A percentile compares a stretch with the other conserved stretches of the same genome.
phyloP scores from a whole-genome alignment of 1,140 invertebrate species.

The Cydia splendana region DNA sequence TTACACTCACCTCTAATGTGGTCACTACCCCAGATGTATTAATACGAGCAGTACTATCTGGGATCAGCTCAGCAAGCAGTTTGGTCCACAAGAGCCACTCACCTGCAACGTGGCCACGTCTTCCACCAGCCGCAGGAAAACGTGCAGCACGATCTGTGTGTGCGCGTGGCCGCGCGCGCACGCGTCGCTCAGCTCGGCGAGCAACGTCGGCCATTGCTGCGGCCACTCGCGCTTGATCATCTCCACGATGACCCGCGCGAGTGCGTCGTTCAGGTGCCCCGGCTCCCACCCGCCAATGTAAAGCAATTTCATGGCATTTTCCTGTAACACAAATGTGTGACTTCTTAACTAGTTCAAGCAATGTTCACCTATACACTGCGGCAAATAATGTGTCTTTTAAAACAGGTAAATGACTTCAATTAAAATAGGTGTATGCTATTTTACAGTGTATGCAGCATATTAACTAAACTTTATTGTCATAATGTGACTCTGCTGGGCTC shows the following conservation, averaged over 20 bases:
- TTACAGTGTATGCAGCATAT: no score
- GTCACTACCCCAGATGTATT: not conserved
- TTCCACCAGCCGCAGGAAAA: conserved; percentile 93
- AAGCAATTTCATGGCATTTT: conserved; percentile 91
- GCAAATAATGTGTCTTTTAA: no score
- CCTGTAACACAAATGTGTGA: conserved; percentile 66
- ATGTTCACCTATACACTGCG: not conserved
- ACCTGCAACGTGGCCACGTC: conserved; percentile 92
- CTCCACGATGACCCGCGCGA: conserved; percentile 94
- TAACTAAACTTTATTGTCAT: no score
- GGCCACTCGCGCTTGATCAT: conserved; percentile 98
- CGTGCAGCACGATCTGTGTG: conserved; percentile 92
- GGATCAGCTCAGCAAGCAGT: not conserved
- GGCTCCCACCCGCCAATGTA: conserved; percentile 85
- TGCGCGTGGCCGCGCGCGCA: conserved; percentile 90
- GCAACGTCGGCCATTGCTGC: conserved; percentile 93
- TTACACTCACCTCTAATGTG: no score
- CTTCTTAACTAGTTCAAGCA: not conserved
- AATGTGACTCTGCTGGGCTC: no score
- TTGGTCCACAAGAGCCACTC: conserved; percentile 5
- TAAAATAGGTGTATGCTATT: no score
- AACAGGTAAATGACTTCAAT: no score
- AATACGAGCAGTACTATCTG: not conserved
- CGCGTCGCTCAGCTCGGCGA: conserved; percentile 89
- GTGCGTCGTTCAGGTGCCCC: conserved; percentile 91